Evolutionary conservation across 2,888 invertebrate species (phyloP).

Genomic region (Lithophane socia): DNA sequence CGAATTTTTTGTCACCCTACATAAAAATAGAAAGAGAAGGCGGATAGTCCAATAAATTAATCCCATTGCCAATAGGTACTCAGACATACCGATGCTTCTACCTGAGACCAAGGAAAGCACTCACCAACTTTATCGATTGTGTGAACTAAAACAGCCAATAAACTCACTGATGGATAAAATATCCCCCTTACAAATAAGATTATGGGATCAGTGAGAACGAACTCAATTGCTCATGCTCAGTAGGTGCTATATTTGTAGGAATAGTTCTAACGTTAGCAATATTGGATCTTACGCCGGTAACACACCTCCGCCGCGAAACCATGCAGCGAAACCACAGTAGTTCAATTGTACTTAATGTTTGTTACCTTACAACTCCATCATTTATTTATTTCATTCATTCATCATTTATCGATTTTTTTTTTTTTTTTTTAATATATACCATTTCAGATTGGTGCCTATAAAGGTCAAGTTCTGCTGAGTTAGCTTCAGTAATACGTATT

Average conservation of each 20-base stretch:
- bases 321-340: too few relatives aligned
- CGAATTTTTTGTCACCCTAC: background rate
- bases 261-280: constrained; percentile 25
- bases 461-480: too few relatives aligned
- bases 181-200: constrained; percentile 62
- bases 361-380: too few relatives aligned
- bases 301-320: too few relatives aligned
- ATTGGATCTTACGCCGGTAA: constrained; percentile 14
- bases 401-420: too few relatives aligned
- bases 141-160: constrained; percentile 67
- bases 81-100: constrained; percentile 23
- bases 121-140: constrained; percentile 59
- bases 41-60: constrained; percentile 19
- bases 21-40: background rate
- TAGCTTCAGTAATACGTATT: too few relatives aligned
- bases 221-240: constrained; percentile 61
- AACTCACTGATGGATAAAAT: constrained; percentile 67
- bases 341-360: too few relatives aligned
- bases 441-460: too few relatives aligned
- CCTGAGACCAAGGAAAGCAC: constrained; percentile 45
- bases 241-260: constrained; percentile 20
- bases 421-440: too few relatives aligned
- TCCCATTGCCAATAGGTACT: constrained; percentile 16
- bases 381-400: too few relatives aligned
- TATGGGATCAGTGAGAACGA: constrained; percentile 60